Evolutionary conservation across 2,888 invertebrate genomes (phyloP).

Genomic region (Masnerella sp.): DNA sequence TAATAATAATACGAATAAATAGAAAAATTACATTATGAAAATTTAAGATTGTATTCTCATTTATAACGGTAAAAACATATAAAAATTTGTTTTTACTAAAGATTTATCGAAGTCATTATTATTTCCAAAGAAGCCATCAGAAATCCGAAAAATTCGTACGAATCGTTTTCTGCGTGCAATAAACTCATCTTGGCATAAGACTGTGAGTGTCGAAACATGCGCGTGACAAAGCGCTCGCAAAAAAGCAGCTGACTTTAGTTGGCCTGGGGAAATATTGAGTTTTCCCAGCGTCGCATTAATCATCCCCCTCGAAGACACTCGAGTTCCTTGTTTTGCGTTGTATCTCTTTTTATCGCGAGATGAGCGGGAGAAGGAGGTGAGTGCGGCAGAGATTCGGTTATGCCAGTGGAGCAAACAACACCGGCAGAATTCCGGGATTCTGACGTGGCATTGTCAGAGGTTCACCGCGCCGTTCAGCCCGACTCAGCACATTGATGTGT

Average conservation of each 20-base stretch:
- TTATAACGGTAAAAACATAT: too few species aligned
- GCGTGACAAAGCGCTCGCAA: conserved; percentile 25
- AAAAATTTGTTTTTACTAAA: too few species aligned
- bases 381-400: conserved; percentile 51
- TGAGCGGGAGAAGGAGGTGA: conserved; percentile 38
- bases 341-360: conserved; percentile 56
- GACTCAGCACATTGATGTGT: conserved; percentile 77
- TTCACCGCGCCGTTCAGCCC: conserved; percentile 64
- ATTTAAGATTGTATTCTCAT: too few species aligned
- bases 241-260: conserved; percentile 52
- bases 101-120: too few species aligned
- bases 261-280: conserved; percentile 58
- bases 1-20: too few species aligned
- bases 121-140: too few species aligned
- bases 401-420: conserved; percentile 60
- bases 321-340: conserved; percentile 61
- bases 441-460: conserved; percentile 73
- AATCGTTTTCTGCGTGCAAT: too few species aligned
- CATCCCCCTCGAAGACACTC: conserved; percentile 61
- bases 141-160: too few species aligned
- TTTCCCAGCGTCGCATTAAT: conserved; percentile 58
- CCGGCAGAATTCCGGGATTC: conserved; percentile 71
- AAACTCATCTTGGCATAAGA: conserved; percentile 37
- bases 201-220: conserved; percentile 20
- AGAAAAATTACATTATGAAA: too few species aligned